Conservation (phyloP, 2,888 invertebrate genomes). For the Callimorpha dominula region DNA sequence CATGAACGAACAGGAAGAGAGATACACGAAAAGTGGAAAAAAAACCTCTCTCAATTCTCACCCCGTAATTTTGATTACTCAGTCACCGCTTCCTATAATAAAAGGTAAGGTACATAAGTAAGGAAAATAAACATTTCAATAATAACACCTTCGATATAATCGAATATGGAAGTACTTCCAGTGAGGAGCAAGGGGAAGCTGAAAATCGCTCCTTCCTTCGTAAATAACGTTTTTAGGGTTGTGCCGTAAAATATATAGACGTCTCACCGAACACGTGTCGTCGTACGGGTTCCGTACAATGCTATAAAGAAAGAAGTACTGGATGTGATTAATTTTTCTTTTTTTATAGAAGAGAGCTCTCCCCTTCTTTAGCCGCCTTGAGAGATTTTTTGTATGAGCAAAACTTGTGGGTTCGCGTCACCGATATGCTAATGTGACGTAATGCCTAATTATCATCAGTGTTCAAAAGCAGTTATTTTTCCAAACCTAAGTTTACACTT, state of each 20-base stretch:
- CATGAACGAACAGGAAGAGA: no score
- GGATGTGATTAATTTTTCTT: constrained; percentile 17
- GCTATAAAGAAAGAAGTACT: constrained; percentile 14
- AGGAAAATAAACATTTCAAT: constrained; percentile 47
- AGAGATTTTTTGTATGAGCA: no score
- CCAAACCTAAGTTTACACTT: no score
- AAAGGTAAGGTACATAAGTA: constrained; percentile 27
- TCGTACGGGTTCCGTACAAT: constrained; percentile 46
- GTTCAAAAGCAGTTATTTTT: no score
- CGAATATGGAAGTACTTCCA: constrained; percentile 57
- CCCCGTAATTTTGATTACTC: constrained; percentile 35
- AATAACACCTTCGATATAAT: constrained; percentile 50
- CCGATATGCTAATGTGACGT: no score
- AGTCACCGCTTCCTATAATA: constrained; percentile 26
- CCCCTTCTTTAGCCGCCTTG: no score
- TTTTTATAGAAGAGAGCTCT: no score
- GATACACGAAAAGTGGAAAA: constrained; percentile 12
- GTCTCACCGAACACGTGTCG: constrained; percentile 61
- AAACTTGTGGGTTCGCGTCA: no score
- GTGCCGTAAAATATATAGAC: constrained; percentile 67
- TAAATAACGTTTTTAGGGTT: constrained; percentile 72
- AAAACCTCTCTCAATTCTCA: constrained; percentile 19
- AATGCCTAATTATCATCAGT: no score
- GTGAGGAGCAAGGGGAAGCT: constrained; percentile 54
- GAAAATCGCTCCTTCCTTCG: constrained; percentile 70